phyloP scores from a whole-genome alignment of 1,140 invertebrate species.

The Bombus superbus region DNA sequence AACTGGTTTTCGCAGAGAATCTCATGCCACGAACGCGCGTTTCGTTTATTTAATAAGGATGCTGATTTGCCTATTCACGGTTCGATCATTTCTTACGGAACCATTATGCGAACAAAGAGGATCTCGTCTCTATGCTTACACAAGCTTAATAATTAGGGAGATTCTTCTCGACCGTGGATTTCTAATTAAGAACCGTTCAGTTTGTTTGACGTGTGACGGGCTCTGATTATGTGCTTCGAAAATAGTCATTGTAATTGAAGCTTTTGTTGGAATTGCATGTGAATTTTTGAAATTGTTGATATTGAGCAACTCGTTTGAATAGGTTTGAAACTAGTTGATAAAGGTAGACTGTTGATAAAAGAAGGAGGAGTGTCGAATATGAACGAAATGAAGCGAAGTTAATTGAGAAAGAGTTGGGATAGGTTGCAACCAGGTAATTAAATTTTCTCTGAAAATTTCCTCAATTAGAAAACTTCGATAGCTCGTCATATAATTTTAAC shows the following conservation, averaged over 20 bases:
- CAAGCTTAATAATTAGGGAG: neutral
- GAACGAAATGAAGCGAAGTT: neutral
- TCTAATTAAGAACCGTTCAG: neutral
- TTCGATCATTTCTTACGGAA: conserved; percentile 10
- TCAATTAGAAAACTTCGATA: conserved; percentile 1
- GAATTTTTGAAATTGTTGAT: neutral
- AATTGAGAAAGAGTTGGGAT: neutral
- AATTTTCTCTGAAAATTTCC: neutral
- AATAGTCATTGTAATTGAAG: too few relatives aligned
- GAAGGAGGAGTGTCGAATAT: neutral
- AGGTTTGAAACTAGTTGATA: too few relatives aligned
- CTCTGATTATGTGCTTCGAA: too few relatives aligned
- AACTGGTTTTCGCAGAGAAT: conserved; percentile 55
- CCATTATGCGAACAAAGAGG: neutral
- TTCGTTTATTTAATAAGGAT: conserved; percentile 14
- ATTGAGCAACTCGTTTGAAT: neutral
- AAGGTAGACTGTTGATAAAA: neutral
- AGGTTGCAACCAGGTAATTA: neutral
- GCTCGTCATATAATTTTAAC: neutral
- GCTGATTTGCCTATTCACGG: conserved; percentile 13
- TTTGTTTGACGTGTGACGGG: neutral
- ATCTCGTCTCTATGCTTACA: neutral
- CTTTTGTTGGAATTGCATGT: neutral
- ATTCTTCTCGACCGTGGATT: neutral
- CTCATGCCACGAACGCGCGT: conserved; percentile 39